These are phyloP conservation scores for Laterallus jamaicensis DNA, from an alignment of 2,113 vertebrate genomes.

Conservation along the genomic window DNA sequence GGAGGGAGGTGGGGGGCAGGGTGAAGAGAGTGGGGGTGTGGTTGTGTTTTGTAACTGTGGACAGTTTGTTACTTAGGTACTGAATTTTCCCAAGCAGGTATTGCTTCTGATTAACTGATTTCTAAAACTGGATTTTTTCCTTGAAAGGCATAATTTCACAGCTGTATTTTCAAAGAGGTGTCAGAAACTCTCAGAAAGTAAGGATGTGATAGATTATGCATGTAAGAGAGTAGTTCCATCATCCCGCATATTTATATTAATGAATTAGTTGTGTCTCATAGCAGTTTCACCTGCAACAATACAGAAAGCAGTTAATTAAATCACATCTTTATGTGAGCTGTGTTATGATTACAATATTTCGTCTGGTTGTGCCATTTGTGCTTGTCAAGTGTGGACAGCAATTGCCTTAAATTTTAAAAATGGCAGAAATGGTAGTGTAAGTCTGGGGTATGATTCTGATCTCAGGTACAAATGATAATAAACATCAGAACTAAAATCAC, in stretches of 20 bases:
- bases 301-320: not conserved
- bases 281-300: not conserved
- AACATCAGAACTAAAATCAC: not conserved
- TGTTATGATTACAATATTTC: not conserved
- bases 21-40: too few species aligned
- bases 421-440: not conserved
- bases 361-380: not conserved
- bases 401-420: not conserved
- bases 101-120: slow-evolving; percentile 15
- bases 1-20: too few species aligned
- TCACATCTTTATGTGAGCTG: not conserved
- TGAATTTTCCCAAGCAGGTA: not conserved
- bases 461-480: not conserved
- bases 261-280: not conserved
- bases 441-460: not conserved
- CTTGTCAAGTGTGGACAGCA: not conserved
- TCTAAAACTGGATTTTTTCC: slow-evolving; percentile 6
- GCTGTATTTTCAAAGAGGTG: not conserved
- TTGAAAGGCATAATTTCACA: not conserved
- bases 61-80: not conserved
- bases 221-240: not conserved
- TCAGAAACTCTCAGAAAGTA: not conserved
- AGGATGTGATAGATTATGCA: not conserved
- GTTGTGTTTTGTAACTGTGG: not conserved
- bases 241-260: not conserved